Evolutionary conservation across 2,797 vertebrate genomes (phyloP).

Genomic region (Acrossocheilus fasciatus): DNA sequence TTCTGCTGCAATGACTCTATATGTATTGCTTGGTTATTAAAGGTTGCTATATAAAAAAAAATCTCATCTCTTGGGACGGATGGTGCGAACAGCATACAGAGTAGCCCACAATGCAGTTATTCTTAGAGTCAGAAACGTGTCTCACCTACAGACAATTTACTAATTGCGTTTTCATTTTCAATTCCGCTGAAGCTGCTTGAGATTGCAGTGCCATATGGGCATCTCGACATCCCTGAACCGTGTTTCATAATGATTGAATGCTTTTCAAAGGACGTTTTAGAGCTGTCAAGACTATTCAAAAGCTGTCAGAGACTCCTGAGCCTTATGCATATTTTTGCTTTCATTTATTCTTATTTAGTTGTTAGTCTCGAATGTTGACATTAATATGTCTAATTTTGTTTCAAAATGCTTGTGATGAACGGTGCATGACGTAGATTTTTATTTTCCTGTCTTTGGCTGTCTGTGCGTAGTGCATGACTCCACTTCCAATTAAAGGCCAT

Average conservation of each 20-base stretch:
- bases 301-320: not conserved
- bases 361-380: not conserved
- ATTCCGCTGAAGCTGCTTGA: not conserved
- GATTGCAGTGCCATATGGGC: not conserved
- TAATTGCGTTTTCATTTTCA: slow-evolving; percentile 9
- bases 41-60: slow-evolving; percentile 12
- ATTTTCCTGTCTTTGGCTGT: slow-evolving; percentile 51
- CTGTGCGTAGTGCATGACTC: slow-evolving; percentile 51
- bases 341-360: not conserved
- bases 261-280: not conserved
- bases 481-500: slow-evolving; percentile 58
- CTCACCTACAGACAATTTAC: slow-evolving; percentile 18
- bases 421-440: slow-evolving; percentile 48
- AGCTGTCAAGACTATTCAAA: not conserved
- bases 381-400: slow-evolving; percentile 17
- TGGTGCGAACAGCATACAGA: slow-evolving; percentile 2
- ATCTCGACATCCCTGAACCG: not conserved
- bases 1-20: slow-evolving; percentile 10
- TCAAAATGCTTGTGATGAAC: slow-evolving; percentile 24
- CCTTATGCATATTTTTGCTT: not conserved
- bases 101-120: slow-evolving; percentile 10
- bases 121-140: not conserved
- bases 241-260: not conserved
- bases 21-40: slow-evolving; percentile 24
- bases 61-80: slow-evolving; percentile 16